Conservation (phyloP, 2,888 invertebrate species). For the Drosophila anceps region DNA sequence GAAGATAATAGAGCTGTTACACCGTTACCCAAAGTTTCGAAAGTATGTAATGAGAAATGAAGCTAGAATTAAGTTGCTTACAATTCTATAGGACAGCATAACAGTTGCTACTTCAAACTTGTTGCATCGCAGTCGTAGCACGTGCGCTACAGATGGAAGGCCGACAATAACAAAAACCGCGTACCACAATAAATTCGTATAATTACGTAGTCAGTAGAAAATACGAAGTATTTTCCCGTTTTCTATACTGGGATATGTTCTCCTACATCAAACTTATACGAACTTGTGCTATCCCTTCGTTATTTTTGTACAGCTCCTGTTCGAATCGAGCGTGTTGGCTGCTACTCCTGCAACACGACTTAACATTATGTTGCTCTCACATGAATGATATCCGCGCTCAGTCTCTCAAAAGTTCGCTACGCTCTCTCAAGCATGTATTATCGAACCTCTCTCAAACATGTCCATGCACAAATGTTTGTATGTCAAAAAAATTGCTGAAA, state of each 20-base stretch:
- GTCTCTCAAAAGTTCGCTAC: constrained; percentile 11
- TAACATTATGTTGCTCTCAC: constrained; percentile 4
- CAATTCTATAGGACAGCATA: neutral
- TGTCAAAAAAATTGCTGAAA: constrained; percentile 32
- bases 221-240: neutral
- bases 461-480: constrained; percentile 28
- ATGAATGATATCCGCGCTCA: constrained; percentile 16
- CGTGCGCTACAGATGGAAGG: constrained; percentile 18
- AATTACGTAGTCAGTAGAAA: neutral
- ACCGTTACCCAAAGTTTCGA: neutral
- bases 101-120: constrained; percentile 22
- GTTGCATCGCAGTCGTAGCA: constrained; percentile 26
- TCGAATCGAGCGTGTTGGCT: neutral
- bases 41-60: constrained; percentile 2
- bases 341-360: constrained; percentile 24
- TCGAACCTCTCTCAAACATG: constrained; percentile 27
- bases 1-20: neutral
- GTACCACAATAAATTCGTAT: neutral
- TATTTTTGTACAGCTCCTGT: constrained; percentile 1
- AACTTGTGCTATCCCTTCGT: constrained; percentile 8
- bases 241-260: neutral
- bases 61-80: neutral
- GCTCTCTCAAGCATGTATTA: constrained; percentile 26
- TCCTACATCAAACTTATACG: constrained; percentile 4
- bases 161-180: constrained; percentile 1